phyloP scores from a whole-genome alignment of 1,140 invertebrate species.

The Chymomyza costata region DNA sequence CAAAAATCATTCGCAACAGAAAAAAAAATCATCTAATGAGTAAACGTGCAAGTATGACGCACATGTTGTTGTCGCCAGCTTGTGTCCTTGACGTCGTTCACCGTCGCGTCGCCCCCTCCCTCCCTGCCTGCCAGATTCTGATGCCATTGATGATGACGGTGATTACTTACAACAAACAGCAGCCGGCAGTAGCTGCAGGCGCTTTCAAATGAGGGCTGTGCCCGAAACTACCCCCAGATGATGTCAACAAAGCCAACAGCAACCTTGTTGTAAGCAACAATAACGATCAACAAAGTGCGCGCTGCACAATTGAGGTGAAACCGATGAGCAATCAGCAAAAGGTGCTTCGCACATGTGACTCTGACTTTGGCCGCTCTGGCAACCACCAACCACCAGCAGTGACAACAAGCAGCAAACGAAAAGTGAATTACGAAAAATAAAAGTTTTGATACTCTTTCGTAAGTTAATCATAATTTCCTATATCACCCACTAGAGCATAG shows the following conservation, averaged over 20 bases:
- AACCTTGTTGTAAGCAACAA: conserved; percentile 12
- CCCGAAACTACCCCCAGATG: conserved; percentile 55
- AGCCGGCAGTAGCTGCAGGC: conserved; percentile 51
- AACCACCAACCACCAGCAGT: conserved; percentile 3
- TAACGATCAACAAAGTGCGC: conserved; percentile 41
- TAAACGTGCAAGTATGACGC: conserved; percentile 65
- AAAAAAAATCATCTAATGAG: conserved; percentile 50
- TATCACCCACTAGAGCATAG: no score
- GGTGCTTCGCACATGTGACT: conserved; percentile 62
- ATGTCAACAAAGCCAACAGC: conserved; percentile 63
- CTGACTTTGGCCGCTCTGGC: conserved; percentile 52
- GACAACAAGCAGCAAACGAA: neutral
- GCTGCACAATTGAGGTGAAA: conserved; percentile 63
- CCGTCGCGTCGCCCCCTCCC: conserved; percentile 1
- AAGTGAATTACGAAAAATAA: no score
- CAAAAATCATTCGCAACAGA: conserved; percentile 34
- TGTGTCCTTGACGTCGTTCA: conserved; percentile 47
- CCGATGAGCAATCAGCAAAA: conserved; percentile 46
- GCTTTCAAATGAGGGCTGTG: conserved; percentile 61
- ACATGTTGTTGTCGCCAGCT: conserved; percentile 68
- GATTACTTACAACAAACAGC: conserved; percentile 71
- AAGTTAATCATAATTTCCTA: no score
- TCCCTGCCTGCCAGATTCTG: conserved; percentile 20
- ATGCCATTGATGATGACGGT: conserved; percentile 66
- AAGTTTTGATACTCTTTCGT: no score